phyloP scores from a whole-genome alignment of 2,113 vertebrate genomes.

The Oryzias woworae region DNA sequence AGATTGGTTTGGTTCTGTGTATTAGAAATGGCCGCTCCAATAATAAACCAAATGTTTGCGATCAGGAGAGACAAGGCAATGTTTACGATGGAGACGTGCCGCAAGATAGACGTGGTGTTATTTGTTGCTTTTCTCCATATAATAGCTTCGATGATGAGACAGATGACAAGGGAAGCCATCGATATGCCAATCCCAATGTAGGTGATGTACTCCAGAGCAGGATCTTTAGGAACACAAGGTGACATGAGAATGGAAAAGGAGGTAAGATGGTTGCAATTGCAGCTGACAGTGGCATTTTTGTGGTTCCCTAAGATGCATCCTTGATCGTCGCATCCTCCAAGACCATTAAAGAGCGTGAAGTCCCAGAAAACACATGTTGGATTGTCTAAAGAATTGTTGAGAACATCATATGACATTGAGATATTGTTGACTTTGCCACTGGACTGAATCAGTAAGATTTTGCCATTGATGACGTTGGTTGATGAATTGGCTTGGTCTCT shows the following conservation, averaged over 20 bases:
- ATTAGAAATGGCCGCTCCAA: slow-evolving; percentile 51
- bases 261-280: slow-evolving; percentile 85
- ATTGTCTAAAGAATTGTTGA: slow-evolving; percentile 46
- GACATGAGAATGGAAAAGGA: slow-evolving; percentile 91
- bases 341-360: slow-evolving; percentile 52
- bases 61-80: slow-evolving; percentile 63
- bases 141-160: slow-evolving; percentile 76
- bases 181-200: slow-evolving; percentile 81
- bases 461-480: slow-evolving; percentile 66
- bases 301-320: slow-evolving; percentile 32
- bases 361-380: slow-evolving; percentile 82
- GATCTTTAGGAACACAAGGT: slow-evolving; percentile 6
- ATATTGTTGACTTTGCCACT: slow-evolving; percentile 50
- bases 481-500: slow-evolving; percentile 10
- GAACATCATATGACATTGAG: slow-evolving; percentile 72
- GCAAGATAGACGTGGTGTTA: slow-evolving; percentile 78
- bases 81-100: slow-evolving; percentile 78
- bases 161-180: slow-evolving; percentile 78
- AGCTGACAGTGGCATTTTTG: slow-evolving; percentile 39
- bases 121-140: slow-evolving; percentile 80
- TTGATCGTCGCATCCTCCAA: slow-evolving; percentile 69
- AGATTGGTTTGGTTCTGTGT: accelerated
- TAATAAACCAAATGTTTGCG: slow-evolving; percentile 64
- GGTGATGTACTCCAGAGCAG: slow-evolving; percentile 65
- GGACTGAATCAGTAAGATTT: slow-evolving; percentile 73